phyloP scores from a whole-genome alignment of 2,113 vertebrate species.

The Rostratula benghalensis region DNA sequence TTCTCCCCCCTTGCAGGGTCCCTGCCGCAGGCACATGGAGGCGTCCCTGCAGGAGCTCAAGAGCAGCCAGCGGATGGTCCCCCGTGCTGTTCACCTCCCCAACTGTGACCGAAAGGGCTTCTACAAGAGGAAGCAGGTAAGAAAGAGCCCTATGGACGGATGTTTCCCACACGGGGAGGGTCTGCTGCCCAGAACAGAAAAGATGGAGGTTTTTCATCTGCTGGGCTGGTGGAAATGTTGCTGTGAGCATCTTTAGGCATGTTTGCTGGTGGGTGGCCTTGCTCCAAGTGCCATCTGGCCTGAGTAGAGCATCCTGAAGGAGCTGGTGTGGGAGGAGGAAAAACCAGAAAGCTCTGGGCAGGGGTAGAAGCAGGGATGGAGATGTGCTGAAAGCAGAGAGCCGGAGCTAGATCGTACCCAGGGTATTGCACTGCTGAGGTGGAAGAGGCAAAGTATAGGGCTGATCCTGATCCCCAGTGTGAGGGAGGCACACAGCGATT shows the following conservation, averaged over 20 bases:
- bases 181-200: neutral
- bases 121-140: constrained; percentile 98
- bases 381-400: neutral
- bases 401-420: neutral
- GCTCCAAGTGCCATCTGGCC: neutral
- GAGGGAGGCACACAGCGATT: fast-evolving
- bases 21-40: constrained; percentile 95
- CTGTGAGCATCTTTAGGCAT: neutral
- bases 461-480: neutral
- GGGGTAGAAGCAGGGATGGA: neutral
- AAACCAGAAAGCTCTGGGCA: neutral
- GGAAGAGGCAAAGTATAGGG: neutral
- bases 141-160: neutral
- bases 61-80: constrained; percentile 88
- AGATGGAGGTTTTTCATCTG: neutral
- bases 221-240: neutral
- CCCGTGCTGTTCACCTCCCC: constrained; percentile 91
- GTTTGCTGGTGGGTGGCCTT: neutral
- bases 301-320: neutral
- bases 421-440: neutral
- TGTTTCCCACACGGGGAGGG: neutral
- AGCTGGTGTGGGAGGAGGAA: neutral
- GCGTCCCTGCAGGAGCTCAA: constrained; percentile 94
- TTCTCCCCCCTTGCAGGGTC: constrained; percentile 79
- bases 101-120: constrained; percentile 98